phyloP scores from a whole-genome alignment of 2,113 vertebrate species.

The Aleadryas rufinucha region DNA sequence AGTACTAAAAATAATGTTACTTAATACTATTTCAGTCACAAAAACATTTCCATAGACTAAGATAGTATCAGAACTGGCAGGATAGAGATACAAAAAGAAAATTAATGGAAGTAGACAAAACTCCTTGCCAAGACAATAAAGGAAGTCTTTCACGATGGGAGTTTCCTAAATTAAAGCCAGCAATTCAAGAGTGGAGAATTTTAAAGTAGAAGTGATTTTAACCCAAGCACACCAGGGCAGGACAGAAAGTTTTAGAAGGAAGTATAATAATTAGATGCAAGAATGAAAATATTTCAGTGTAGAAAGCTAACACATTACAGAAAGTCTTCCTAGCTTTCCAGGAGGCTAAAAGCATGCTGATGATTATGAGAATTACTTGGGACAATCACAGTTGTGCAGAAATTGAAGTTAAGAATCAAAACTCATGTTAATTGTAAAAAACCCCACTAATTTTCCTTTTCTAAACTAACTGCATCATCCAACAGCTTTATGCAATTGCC shows the following conservation, averaged over 20 bases:
- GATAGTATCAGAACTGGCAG: background rate
- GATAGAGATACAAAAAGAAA: constrained; percentile 18
- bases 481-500: background rate
- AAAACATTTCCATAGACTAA: background rate
- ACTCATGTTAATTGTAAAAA: background rate
- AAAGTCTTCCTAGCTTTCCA: background rate
- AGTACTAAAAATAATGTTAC: background rate
- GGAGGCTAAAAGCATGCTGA: background rate
- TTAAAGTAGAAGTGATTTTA: background rate
- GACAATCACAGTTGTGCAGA: background rate
- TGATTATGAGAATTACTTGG: background rate
- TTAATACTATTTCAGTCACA: background rate
- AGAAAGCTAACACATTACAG: background rate
- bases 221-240: background rate
- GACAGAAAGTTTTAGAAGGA: background rate
- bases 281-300: background rate
- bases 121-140: constrained; percentile 33
- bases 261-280: background rate
- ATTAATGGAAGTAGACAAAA: constrained; percentile 25
- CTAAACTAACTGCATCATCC: background rate
- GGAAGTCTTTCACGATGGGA: constrained; percentile 14
- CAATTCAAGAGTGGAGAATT: background rate
- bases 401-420: background rate
- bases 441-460: background rate
- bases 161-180: constrained; percentile 17